Base-by-base conservation (phyloP, 2,113 vertebrate species). In the Parus major region DNA sequence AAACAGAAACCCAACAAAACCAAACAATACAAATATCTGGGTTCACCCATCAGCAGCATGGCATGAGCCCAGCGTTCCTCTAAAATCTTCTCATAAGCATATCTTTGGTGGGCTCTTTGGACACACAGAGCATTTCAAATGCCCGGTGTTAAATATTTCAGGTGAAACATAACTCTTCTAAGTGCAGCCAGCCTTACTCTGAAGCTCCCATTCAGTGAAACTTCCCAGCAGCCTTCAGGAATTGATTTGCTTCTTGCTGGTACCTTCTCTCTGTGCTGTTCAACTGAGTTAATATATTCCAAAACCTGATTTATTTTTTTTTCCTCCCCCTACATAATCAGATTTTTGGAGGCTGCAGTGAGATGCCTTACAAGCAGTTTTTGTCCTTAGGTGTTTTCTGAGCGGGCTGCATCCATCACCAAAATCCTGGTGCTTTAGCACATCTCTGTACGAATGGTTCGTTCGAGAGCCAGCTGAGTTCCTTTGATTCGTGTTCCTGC, bases 11-110 rank as follows among this genome's bases (percentile, higher is more conserved):
- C 7, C 20, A 39, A 36, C 27, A 44, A 41, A 90, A 55, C 25
- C 0, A 0, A 35, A 29, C 47, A 53, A 36, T 3, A 0, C 0
- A 1, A 50, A 23, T 50, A 44, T 52, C 33, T 70, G 21, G 2
- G 17, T 61, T 84, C 57, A 72, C 25, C 36, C n/a, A 57, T 20
- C 1, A 1, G 35, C 31, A 92, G 35, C 39, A 72, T 17, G 20
- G 23, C 42, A 10, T 25, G 9, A 76, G 24, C 31, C 44, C 15
- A 71, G 57, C 23, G 22, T 33, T 91, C 23, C 56, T 68, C 31
- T 44, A 31, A 85, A 44, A 39, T 22, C 33, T 44, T 23, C 52
- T 63, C 0, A 0, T 11, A 57, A 86, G 29, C 22, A 64, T 65
- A 24, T 31, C 42, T 82, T 73, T 41, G 35, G 36, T 56, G 49